A percentile compares a stretch with the other conserved stretches of the same genome.
phyloP scores from a whole-genome alignment of 2,888 invertebrate species.

The Marronus borbonicus region DNA sequence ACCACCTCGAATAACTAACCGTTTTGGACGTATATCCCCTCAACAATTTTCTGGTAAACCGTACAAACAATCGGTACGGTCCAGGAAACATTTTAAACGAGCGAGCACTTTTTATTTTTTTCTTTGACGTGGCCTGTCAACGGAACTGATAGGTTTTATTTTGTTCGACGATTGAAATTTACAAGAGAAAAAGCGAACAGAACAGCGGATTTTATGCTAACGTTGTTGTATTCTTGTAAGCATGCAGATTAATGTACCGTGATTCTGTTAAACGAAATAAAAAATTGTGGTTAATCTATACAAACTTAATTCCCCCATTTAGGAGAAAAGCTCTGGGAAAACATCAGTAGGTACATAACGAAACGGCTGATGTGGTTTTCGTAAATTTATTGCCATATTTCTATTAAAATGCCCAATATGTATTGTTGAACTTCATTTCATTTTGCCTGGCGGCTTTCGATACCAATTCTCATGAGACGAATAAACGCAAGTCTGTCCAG shows the following conservation, averaged over 20 bases:
- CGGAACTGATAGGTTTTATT: constrained; percentile 52
- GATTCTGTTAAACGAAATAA: not conserved
- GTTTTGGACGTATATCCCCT: constrained; percentile 28
- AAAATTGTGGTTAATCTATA: not conserved
- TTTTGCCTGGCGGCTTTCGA: too few species aligned
- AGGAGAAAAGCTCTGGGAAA: too few species aligned
- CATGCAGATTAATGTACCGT: not conserved
- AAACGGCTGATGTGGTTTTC: too few species aligned
- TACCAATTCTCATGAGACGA: too few species aligned
- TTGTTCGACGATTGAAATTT: constrained; percentile 15
- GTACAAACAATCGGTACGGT: constrained; percentile 62
- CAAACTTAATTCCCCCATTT: too few species aligned
- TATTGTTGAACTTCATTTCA: too few species aligned
- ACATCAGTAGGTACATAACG: too few species aligned
- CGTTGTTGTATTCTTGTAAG: not conserved
- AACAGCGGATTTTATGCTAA: not conserved
- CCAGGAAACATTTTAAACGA: constrained; percentile 66
- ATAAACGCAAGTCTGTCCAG: too few species aligned
- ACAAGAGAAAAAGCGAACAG: constrained; percentile 15
- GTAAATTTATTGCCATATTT: too few species aligned
- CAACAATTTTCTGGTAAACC: constrained; percentile 57
- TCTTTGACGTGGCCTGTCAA: constrained; percentile 59
- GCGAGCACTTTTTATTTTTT: constrained; percentile 57
- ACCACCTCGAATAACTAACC: constrained; percentile 53
- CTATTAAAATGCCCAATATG: too few species aligned